Conservation (phyloP, 2,888 invertebrate genomes). For the Anaspis maculata region DNA sequence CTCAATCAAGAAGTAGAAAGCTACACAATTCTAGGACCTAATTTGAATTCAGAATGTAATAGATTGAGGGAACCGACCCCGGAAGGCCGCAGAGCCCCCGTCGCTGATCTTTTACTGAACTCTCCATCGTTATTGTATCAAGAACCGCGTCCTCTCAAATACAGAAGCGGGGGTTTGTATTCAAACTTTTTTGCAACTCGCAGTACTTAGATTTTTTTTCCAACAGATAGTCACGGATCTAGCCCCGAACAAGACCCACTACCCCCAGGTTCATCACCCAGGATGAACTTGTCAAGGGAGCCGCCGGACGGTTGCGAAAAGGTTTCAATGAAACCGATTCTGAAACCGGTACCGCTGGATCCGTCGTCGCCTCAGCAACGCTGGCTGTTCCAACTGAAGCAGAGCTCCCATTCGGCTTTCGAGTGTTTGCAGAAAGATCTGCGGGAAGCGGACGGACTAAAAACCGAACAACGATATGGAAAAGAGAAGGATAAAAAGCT, state of each 20-base stretch:
- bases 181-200: background rate
- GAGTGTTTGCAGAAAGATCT: conserved; percentile 54
- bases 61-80: conserved; percentile 57
- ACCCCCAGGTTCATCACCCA: conserved; percentile 73
- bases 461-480: conserved; percentile 2
- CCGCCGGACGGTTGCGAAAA: conserved; percentile 88
- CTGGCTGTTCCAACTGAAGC: conserved; percentile 63
- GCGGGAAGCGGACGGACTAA: conserved; percentile 10
- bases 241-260: conserved; percentile 63
- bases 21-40: conserved; percentile 4
- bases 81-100: conserved; percentile 78
- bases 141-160: no score
- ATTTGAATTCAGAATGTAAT: conserved; percentile 37
- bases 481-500: conserved; percentile 34
- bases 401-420: conserved; percentile 74
- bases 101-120: conserved; percentile 55
- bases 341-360: conserved; percentile 12
- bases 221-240: conserved; percentile 67
- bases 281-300: conserved; percentile 75
- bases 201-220: background rate
- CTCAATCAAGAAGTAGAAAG: conserved; percentile 79
- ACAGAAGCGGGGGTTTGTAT: no score
- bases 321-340: conserved; percentile 54
- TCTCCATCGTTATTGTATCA: no score
- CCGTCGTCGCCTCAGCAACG: conserved; percentile 50